Evolutionary conservation across 2,888 invertebrate species (phyloP), one percentile per base, ranked within the genome.

Genomic region (Hypomecis atomaria): DNA sequence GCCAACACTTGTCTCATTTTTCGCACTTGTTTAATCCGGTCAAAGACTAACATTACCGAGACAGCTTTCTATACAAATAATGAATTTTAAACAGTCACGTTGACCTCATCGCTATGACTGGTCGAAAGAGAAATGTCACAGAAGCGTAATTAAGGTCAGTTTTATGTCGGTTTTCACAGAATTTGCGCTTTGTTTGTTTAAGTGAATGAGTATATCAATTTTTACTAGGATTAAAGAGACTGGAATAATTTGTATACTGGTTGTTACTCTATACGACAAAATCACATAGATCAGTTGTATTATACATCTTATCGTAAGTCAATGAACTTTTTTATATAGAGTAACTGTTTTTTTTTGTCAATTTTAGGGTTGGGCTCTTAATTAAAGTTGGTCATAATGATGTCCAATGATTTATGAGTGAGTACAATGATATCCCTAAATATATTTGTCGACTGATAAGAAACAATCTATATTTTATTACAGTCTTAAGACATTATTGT

Each of bases 41-140:
- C 59, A 71, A 66, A 66, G 64, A 62, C 57, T 59, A 63, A 56
- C 11, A 65, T 13, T 33, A 6, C 44, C n/a, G 53, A 60, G 59
- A 59, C 71, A 67, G 65, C 75, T 77, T 74, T 77, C 75, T 75
- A 72, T 65, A 59, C 66, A 72, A 73, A 75, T 70, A 72, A 62
- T 66, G 69, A 66, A 62, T 68, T 66, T 69, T 66, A 60, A 67
- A 45, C 62, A 63, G 61, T 67, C 61, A 62, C 47, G 69, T 63
- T 68, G 71, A 67, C 67, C 69, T 62, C 60, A 66, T 54, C 59
- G 53, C 58, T 62, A 65, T 67, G 67, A 66, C 58, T 66, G 58
- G 65, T 54, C 38, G 60, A 64, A 66, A 62, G 67, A 67, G 67
- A 71, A 72, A 70, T 70, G 78, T 73, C 66, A 62, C 50, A 50